phyloP scores from a whole-genome alignment of 2,888 invertebrate genomes.

The Drosophila ezoana region DNA sequence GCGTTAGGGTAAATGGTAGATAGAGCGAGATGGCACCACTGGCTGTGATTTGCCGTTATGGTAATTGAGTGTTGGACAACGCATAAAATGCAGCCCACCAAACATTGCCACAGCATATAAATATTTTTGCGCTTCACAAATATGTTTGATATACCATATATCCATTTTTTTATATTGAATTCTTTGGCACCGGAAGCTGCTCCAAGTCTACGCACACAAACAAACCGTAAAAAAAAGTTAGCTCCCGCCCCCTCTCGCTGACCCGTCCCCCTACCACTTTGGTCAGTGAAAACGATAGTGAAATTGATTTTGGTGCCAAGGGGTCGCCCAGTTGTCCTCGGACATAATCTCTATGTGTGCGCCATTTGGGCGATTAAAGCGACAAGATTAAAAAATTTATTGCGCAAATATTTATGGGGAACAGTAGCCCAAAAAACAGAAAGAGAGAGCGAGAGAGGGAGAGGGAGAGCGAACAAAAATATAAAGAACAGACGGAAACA shows the following conservation, averaged over 20 bases:
- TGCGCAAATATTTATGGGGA: constrained; percentile 85
- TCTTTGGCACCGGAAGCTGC: constrained; percentile 56
- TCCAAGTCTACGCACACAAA: constrained; percentile 56
- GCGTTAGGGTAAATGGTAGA: constrained; percentile 40
- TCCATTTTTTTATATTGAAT: constrained; percentile 68
- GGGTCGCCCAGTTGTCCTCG: constrained; percentile 49
- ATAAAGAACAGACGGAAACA: constrained; percentile 25
- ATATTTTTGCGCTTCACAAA: constrained; percentile 65
- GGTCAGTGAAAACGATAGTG: constrained; percentile 70
- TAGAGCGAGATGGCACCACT: constrained; percentile 42
- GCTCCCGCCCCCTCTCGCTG: not conserved
- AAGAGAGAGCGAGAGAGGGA: constrained; percentile 1
- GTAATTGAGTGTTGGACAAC: constrained; percentile 81
- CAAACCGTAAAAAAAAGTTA: constrained; percentile 63
- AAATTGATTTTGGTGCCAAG: constrained; percentile 82
- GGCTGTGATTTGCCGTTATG: constrained; percentile 65
- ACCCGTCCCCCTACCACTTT: not conserved
- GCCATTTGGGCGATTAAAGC: constrained; percentile 85
- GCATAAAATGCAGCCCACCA: constrained; percentile 72
- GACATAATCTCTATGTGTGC: constrained; percentile 48
- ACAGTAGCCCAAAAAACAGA: constrained; percentile 38
- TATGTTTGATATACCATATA: constrained; percentile 63
- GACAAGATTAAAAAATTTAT: constrained; percentile 86
- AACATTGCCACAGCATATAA: constrained; percentile 45
- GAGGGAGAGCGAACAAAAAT: constrained; percentile 20